phyloP scores from a whole-genome alignment of 2,113 vertebrate species.

The Noturus placidus region DNA sequence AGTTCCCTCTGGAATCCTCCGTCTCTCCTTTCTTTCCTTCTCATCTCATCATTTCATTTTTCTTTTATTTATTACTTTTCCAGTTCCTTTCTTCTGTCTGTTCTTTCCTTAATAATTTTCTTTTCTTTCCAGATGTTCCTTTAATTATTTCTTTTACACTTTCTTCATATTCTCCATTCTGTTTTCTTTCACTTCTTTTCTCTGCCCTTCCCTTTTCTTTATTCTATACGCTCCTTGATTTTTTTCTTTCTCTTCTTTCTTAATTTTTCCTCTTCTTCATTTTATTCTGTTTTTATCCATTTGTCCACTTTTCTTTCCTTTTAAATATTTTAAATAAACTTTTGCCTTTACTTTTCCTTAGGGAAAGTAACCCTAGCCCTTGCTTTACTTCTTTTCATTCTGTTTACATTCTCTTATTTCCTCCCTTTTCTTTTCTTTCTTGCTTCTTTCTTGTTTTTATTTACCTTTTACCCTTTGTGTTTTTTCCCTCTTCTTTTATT shows the following conservation, averaged over 20 bases:
- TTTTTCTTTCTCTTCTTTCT: background rate
- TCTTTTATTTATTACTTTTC: background rate
- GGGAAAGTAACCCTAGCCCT: too few relatives aligned
- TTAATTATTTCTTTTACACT: background rate
- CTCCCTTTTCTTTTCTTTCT: background rate
- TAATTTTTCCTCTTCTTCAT: background rate
- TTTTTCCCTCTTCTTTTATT: background rate
- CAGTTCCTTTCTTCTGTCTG: background rate
- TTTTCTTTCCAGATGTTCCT: background rate
- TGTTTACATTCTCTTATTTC: too few relatives aligned
- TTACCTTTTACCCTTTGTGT: too few relatives aligned
- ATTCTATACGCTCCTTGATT: fast-evolving
- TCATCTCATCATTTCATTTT: background rate
- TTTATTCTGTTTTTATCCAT: too few relatives aligned
- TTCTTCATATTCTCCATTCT: background rate
- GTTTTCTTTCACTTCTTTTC: background rate
- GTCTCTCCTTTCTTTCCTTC: background rate
- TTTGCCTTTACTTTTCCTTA: too few relatives aligned
- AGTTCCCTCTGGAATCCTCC: background rate
- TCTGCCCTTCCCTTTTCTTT: background rate
- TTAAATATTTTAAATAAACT: too few relatives aligned
- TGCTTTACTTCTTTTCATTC: too few relatives aligned
- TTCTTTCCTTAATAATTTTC: background rate
- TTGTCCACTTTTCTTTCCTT: too few relatives aligned
- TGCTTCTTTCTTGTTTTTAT: background rate